Percentiles rank a stretch among this genome's conserved stretches.
Conservation (phyloP, 2,888 invertebrate species). For the Synergus japonicus region DNA sequence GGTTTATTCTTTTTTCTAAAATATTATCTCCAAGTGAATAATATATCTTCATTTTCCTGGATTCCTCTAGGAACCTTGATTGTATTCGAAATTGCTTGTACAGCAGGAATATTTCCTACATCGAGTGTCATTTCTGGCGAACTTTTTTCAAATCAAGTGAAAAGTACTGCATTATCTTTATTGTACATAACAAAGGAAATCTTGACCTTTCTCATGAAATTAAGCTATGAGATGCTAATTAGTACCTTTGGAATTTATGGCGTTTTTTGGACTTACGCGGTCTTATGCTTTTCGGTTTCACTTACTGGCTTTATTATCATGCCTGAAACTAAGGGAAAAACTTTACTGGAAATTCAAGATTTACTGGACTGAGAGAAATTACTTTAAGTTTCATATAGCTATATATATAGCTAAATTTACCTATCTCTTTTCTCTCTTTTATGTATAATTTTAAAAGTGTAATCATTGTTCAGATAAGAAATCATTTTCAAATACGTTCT, state of each 20-base stretch:
- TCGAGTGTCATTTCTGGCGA: slow-evolving; percentile 83
- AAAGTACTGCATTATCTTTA: slow-evolving; percentile 83
- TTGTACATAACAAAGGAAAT: slow-evolving; percentile 82
- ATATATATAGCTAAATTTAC: too few species aligned
- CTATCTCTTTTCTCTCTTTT: too few species aligned
- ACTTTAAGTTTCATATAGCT: background rate
- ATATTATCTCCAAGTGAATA: slow-evolving; percentile 75
- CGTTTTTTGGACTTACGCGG: slow-evolving; percentile 80
- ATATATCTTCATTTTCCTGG: slow-evolving; percentile 78
- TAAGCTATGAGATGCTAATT: slow-evolving; percentile 80
- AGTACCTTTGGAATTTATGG: slow-evolving; percentile 79
- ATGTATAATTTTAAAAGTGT: too few species aligned
- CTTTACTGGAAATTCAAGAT: slow-evolving; percentile 80
- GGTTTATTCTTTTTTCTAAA: slow-evolving; percentile 81
- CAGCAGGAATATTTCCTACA: slow-evolving; percentile 82
- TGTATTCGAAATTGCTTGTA: slow-evolving; percentile 82
- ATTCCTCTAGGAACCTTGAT: slow-evolving; percentile 81
- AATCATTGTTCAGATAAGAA: too few species aligned
- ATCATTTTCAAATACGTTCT: too few species aligned
- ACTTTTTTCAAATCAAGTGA: slow-evolving; percentile 82
- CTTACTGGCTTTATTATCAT: slow-evolving; percentile 79
- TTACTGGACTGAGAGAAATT: slow-evolving; percentile 56
- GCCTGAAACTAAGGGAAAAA: slow-evolving; percentile 82
- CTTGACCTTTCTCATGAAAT: slow-evolving; percentile 80
- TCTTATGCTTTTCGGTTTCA: slow-evolving; percentile 71